These are phyloP conservation scores for Apamea monoglypha DNA, from an alignment of 2,888 invertebrate genomes.

Conservation along the genomic window DNA sequence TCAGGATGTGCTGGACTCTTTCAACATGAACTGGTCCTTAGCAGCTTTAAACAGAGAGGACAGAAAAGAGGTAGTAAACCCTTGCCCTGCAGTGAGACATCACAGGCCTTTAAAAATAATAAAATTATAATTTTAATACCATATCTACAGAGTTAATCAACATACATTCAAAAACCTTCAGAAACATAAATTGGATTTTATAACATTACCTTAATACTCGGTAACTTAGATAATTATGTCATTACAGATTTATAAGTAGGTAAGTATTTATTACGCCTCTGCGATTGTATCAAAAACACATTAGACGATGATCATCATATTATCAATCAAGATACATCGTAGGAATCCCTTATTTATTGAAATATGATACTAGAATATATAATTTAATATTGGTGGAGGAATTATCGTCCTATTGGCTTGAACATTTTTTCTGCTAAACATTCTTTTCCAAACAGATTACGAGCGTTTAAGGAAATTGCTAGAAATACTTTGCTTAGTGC, in stretches of 20 bases:
- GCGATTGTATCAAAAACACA: slow-evolving; percentile 49
- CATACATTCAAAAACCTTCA: slow-evolving; percentile 22
- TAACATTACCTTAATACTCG: slow-evolving; percentile 26
- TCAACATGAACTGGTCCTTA: too few species aligned
- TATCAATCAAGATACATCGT: slow-evolving; percentile 7
- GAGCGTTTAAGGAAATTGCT: too few species aligned
- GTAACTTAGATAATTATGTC: slow-evolving; percentile 31
- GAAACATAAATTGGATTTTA: slow-evolving; percentile 2
- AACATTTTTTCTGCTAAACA: not conserved
- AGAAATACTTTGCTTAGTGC: too few species aligned
- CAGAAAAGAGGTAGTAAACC: too few species aligned
- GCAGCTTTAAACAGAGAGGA: too few species aligned
- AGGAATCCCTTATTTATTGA: not conserved
- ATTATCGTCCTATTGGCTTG: not conserved
- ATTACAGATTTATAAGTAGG: slow-evolving; percentile 30
- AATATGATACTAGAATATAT: not conserved
- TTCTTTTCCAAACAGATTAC: too few species aligned
- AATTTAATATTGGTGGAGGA: too few species aligned
- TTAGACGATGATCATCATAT: slow-evolving; percentile 16
- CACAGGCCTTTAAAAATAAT: too few species aligned
- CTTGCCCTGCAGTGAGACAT: too few species aligned
- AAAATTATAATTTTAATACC: not conserved
- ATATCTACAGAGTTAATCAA: not conserved
- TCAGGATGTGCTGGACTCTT: too few species aligned
- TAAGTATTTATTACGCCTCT: slow-evolving; percentile 22